Percentiles rank a stretch among this genome's conserved stretches.
Evolutionary conservation across 1,140 invertebrate species (phyloP).

Genomic region (Bursaphelenchus mucronatus): DNA sequence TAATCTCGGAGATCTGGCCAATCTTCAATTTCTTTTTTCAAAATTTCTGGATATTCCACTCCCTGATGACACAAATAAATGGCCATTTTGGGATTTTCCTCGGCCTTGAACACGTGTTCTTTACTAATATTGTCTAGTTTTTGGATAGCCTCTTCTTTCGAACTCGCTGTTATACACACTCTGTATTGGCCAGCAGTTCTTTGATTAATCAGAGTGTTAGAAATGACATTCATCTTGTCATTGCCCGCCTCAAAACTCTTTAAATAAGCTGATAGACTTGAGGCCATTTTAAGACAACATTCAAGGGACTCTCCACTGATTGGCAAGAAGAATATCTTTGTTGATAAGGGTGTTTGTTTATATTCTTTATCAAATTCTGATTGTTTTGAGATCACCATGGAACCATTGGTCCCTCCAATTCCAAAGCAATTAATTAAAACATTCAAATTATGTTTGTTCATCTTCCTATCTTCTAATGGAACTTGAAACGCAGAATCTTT

Average conservation of each 20-base stretch:
- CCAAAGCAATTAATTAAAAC: slow-evolving; percentile 34
- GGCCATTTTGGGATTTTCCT: slow-evolving; percentile 24
- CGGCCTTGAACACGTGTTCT: background rate
- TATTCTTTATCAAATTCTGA: background rate
- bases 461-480: background rate
- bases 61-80: slow-evolving; percentile 53
- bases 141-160: slow-evolving; percentile 21
- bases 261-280: slow-evolving; percentile 18
- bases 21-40: slow-evolving; percentile 4
- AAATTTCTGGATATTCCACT: slow-evolving; percentile 48
- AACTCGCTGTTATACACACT: slow-evolving; percentile 8
- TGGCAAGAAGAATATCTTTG: slow-evolving; percentile 19
- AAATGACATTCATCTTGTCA: slow-evolving; percentile 1
- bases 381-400: slow-evolving; percentile 11
- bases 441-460: background rate
- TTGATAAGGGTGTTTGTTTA: background rate
- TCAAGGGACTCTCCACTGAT: slow-evolving; percentile 10
- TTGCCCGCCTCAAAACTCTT: background rate
- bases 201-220: slow-evolving; percentile 19
- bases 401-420: slow-evolving; percentile 41
- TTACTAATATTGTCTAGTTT: slow-evolving; percentile 5
- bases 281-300: slow-evolving; percentile 18
- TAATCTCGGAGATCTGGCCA: background rate
- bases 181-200: slow-evolving; percentile 25
- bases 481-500: background rate